These are phyloP conservation scores for Cervus canadensis DNA, from an alignment of 2,113 vertebrate species.

Conservation along the genomic window DNA sequence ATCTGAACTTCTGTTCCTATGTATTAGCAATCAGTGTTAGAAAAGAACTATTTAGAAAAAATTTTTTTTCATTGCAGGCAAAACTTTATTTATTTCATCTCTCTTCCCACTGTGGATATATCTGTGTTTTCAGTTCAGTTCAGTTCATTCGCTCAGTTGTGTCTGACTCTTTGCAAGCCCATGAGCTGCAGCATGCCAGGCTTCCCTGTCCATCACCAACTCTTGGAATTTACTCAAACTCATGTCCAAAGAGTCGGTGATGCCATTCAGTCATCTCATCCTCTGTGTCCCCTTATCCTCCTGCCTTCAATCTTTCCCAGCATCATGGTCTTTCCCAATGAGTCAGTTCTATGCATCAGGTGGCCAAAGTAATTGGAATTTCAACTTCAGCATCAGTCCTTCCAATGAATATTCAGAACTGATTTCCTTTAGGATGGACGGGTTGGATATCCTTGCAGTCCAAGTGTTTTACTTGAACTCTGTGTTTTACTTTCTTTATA, in stretches of 20 bases:
- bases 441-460: background rate
- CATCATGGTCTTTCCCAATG: background rate
- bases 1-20: background rate
- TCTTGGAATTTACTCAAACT: background rate
- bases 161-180: background rate
- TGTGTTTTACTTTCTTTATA: background rate
- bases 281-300: background rate
- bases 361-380: background rate
- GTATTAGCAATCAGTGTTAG: background rate
- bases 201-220: background rate
- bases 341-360: background rate
- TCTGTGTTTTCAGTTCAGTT: background rate
- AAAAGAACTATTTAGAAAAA: background rate
- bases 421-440: background rate
- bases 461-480: background rate
- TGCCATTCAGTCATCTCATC: background rate
- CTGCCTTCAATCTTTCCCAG: background rate
- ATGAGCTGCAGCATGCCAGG: background rate
- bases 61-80: background rate
- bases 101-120: background rate
- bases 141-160: background rate
- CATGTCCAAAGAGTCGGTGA: background rate
- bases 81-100: background rate
- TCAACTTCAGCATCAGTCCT: background rate
- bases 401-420: background rate